These are phyloP conservation scores for Allophyes oxyacanthae DNA, from an alignment of 2,888 invertebrate genomes.

Conservation along the genomic window DNA sequence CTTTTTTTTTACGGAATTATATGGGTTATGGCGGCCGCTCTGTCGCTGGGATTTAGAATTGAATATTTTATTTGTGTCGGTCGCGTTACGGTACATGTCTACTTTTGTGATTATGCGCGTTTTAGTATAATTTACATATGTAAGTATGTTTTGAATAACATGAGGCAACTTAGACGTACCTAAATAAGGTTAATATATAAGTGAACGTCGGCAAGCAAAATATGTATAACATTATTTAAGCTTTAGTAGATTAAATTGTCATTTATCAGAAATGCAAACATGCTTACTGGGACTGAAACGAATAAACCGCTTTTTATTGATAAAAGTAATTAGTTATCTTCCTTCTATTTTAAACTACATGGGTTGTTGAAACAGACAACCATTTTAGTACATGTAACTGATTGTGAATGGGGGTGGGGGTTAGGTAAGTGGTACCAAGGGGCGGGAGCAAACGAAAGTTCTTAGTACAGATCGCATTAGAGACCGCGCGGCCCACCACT, in stretches of 20 bases:
- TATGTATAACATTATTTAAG: constrained; percentile 38
- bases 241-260: constrained; percentile 29
- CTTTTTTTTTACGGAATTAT: constrained; percentile 59
- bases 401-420: constrained; percentile 47
- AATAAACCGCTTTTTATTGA: constrained; percentile 3
- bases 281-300: constrained; percentile 4
- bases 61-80: constrained; percentile 62
- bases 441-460: constrained; percentile 72
- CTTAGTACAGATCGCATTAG: constrained; percentile 81
- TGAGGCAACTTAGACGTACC: constrained; percentile 39
- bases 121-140: constrained; percentile 53
- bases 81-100: constrained; percentile 48
- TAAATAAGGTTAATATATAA: constrained; percentile 45
- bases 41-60: constrained; percentile 60
- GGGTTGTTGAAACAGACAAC: constrained; percentile 10
- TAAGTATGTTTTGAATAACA: constrained; percentile 52
- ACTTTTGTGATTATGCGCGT: constrained; percentile 55
- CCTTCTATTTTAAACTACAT: constrained; percentile 20
- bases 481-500: constrained; percentile 75
- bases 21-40: constrained; percentile 56
- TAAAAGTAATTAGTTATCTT: constrained; percentile 10
- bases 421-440: constrained; percentile 56
- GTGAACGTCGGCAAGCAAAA: constrained; percentile 27
- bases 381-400: constrained; percentile 44
- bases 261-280: constrained; percentile 18